Evolutionary conservation across 2,113 vertebrate genomes (phyloP).

Genomic region (Campylomormyrus numenius): DNA sequence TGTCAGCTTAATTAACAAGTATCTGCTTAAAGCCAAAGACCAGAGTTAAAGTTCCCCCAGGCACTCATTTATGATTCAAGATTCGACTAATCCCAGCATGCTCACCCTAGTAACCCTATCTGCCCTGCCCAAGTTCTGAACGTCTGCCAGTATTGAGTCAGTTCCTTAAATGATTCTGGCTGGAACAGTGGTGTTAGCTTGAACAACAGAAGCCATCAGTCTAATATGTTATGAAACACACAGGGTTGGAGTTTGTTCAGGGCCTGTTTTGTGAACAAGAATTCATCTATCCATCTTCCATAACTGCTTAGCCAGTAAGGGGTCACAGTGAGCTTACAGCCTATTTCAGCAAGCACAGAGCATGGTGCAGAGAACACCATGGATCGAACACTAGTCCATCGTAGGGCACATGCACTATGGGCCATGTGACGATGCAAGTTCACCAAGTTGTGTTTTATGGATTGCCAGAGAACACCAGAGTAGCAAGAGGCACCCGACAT

Average conservation of each 20-base stretch:
- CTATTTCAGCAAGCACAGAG: neutral
- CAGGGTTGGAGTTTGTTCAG: neutral
- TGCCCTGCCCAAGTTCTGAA: constrained; percentile 9
- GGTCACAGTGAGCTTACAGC: neutral
- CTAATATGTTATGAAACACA: neutral
- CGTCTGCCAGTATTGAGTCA: constrained; percentile 28
- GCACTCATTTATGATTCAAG: neutral
- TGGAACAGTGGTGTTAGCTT: constrained; percentile 20
- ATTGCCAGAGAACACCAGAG: neutral
- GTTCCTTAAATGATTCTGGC: constrained; percentile 45
- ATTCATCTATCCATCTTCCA: neutral
- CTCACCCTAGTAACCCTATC: neutral
- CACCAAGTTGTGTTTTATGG: neutral
- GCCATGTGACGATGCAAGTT: neutral
- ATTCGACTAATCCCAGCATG: neutral
- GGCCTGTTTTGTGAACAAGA: neutral
- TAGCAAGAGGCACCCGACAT: neutral
- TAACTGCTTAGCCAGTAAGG: neutral
- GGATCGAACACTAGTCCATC: neutral
- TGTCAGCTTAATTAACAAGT: neutral
- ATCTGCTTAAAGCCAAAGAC: neutral
- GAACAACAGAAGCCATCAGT: constrained; percentile 23
- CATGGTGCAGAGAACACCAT: neutral
- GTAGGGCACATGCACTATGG: neutral
- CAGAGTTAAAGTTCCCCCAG: neutral